phyloP scores from a whole-genome alignment of 2,113 vertebrate genomes.

The Nothobranchius furzeri region DNA sequence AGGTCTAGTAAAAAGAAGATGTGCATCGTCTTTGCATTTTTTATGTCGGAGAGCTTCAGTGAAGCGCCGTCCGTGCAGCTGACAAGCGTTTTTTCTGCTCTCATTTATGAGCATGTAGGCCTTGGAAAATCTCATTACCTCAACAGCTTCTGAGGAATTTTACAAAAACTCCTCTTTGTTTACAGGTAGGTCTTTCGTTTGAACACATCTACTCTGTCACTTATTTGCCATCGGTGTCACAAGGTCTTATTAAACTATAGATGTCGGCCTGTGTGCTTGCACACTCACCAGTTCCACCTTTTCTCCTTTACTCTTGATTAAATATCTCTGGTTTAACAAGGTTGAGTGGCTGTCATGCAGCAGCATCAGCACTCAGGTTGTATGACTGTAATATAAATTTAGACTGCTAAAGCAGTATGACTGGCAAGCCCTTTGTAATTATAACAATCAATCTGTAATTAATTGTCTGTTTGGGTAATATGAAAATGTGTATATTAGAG shows the following conservation, averaged over 20 bases:
- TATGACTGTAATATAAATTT: constrained; percentile 24
- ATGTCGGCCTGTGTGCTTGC: not conserved
- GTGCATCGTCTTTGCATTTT: not conserved
- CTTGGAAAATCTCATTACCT: constrained; percentile 4
- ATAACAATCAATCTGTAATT: too few relatives aligned
- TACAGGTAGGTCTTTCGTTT: not conserved
- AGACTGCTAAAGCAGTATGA: constrained; percentile 28
- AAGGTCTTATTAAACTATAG: not conserved
- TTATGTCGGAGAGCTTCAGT: not conserved
- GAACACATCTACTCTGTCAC: not conserved
- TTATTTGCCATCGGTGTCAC: not conserved
- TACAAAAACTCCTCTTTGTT: not conserved
- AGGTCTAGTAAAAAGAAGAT: not conserved
- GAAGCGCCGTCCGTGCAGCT: not conserved
- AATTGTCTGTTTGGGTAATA: too few relatives aligned
- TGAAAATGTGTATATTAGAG: too few relatives aligned
- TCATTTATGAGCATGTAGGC: not conserved
- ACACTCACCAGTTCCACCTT: constrained; percentile 29
- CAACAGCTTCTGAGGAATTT: constrained; percentile 4
- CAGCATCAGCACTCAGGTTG: not conserved
- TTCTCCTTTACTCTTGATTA: constrained; percentile 48
- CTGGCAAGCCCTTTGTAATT: not conserved
- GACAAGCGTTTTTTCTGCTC: not conserved
- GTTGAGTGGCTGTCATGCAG: constrained; percentile 26
- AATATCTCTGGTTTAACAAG: constrained; percentile 50